Evolutionary conservation across 2,113 vertebrate genomes (phyloP).

Genomic region (Acanthochromis polyacanthus): DNA sequence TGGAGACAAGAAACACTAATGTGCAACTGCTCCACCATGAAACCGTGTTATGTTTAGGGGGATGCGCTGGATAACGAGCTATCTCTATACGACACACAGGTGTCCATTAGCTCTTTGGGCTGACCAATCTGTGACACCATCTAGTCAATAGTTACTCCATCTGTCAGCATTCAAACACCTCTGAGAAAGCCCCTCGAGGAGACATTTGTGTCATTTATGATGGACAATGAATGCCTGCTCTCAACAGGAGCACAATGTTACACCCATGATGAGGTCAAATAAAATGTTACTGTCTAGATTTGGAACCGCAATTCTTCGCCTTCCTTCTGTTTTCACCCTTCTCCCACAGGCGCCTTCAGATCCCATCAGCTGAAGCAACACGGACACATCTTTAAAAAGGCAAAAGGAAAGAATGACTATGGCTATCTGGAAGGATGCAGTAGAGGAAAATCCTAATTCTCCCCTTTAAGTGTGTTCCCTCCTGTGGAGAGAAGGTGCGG

Average conservation of each 20-base stretch:
- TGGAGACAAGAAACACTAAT: slow-evolving; percentile 32
- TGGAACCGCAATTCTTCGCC: slow-evolving; percentile 22
- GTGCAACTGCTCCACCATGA: slow-evolving; percentile 46
- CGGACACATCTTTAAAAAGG: slow-evolving; percentile 67
- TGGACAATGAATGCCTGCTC: slow-evolving; percentile 62
- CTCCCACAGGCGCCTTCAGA: slow-evolving; percentile 61
- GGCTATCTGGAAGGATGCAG: slow-evolving; percentile 65
- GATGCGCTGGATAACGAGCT: slow-evolving; percentile 69
- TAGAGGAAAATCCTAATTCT: slow-evolving; percentile 79
- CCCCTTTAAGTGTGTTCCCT: slow-evolving; percentile 80
- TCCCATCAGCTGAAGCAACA: slow-evolving; percentile 53
- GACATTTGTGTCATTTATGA: slow-evolving; percentile 75
- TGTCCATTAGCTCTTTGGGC: slow-evolving; percentile 76
- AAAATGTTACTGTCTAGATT: slow-evolving; percentile 61
- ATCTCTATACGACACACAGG: slow-evolving; percentile 72
- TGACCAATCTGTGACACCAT: slow-evolving; percentile 74
- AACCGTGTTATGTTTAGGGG: slow-evolving; percentile 49
- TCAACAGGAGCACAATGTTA: slow-evolving; percentile 57
- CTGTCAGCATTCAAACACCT: slow-evolving; percentile 74
- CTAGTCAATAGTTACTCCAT: slow-evolving; percentile 73
- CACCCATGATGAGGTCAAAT: slow-evolving; percentile 71
- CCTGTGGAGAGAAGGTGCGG: slow-evolving; percentile 74
- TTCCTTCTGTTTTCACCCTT: slow-evolving; percentile 36
- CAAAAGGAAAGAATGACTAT: slow-evolving; percentile 61
- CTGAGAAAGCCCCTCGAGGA: slow-evolving; percentile 70